Conservation (phyloP, 2,797 vertebrate genomes). For the Oryzias sinensis region DNA sequence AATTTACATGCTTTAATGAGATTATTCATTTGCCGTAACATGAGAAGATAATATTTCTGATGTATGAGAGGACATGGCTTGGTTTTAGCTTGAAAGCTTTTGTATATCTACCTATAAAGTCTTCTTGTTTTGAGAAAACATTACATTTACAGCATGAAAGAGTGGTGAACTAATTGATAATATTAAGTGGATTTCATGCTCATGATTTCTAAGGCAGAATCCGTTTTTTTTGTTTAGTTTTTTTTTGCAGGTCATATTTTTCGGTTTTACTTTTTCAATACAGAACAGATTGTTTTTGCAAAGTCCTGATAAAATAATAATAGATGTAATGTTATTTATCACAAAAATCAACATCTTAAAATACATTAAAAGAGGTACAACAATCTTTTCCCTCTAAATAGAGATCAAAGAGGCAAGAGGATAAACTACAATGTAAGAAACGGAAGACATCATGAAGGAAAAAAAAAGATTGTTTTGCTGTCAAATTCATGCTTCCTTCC, state of each 20-base stretch:
- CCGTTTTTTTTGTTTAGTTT: neutral
- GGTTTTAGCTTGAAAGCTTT: slow-evolving; percentile 33
- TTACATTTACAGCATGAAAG: neutral
- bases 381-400: slow-evolving; percentile 13
- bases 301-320: slow-evolving; percentile 1
- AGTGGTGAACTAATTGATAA: neutral
- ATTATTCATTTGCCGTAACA: slow-evolving; percentile 40
- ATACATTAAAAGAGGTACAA: neutral
- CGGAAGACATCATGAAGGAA: neutral
- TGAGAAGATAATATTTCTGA: slow-evolving; percentile 29
- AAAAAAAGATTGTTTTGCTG: slow-evolving; percentile 6
- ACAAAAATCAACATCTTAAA: neutral
- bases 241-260: slow-evolving; percentile 10
- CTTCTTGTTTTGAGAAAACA: neutral
- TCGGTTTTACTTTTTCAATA: neutral
- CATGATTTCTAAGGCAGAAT: slow-evolving; percentile 10
- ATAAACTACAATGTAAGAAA: slow-evolving; percentile 3
- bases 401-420: slow-evolving; percentile 18
- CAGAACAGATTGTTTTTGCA: slow-evolving; percentile 15
- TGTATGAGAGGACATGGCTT: slow-evolving; percentile 29
- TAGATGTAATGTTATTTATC: neutral
- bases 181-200: neutral
- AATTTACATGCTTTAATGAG: slow-evolving; percentile 51
- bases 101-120: slow-evolving; percentile 9
- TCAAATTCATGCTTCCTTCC: slow-evolving; percentile 8